Evolutionary conservation across 2,797 vertebrate genomes (phyloP).

Genomic region (Gallinago solitaria): DNA sequence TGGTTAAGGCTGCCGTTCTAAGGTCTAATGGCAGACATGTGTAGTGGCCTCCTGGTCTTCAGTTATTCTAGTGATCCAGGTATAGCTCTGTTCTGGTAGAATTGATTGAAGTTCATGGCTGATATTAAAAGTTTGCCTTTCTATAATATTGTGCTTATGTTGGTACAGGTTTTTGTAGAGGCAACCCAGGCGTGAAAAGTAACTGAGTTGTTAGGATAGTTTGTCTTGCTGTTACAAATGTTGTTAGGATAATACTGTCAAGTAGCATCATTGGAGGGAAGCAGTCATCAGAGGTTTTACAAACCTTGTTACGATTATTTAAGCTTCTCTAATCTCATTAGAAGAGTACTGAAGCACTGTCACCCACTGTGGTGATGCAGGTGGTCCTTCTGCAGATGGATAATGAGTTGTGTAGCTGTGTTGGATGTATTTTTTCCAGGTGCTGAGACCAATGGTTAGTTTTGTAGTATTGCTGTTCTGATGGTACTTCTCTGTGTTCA

Average conservation of each 20-base stretch:
- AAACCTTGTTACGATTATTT: not conserved
- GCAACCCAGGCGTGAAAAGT: not conserved
- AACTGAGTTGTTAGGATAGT: not conserved
- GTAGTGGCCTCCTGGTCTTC: not conserved
- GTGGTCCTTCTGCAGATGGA: not conserved
- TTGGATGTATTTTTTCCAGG: not conserved
- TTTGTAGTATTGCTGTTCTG: not conserved
- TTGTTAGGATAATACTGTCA: not conserved
- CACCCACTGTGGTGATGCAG: not conserved
- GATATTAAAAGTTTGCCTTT: not conserved
- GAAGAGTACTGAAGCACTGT: not conserved
- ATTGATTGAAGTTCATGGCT: not conserved
- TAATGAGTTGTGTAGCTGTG: fast-evolving
- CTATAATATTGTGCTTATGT: not conserved
- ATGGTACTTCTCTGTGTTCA: not conserved
- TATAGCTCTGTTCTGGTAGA: not conserved
- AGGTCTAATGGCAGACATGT: fast-evolving
- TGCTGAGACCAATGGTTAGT: not conserved
- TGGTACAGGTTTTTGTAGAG: not conserved
- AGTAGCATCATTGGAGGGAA: not conserved
- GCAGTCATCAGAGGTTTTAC: not conserved
- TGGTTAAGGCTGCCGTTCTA: not conserved
- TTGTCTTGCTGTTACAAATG: not conserved
- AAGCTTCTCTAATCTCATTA: not conserved
- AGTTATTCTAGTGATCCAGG: not conserved